Base-by-base conservation (phyloP, 2,113 vertebrate genomes). In the Neolamprologus brichardi region DNA sequence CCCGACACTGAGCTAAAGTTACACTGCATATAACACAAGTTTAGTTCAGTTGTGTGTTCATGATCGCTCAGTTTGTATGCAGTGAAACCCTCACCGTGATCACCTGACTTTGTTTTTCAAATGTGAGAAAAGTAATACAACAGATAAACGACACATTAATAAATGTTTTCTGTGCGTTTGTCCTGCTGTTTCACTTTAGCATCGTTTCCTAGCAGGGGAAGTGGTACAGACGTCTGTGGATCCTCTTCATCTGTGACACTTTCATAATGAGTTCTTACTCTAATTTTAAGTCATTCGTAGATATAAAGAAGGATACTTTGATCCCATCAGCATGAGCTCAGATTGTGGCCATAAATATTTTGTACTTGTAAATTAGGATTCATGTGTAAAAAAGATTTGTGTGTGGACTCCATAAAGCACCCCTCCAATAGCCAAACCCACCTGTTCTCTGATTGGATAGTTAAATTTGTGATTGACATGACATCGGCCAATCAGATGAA, bases 1-100 rank as follows among this genome's bases (percentile, higher is more conserved):
- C 56, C 54, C 1, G 8, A 32, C 28, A 32, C 28, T 4, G 56
- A 1, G 25, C 56, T 60, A 18, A 32, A 0, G 56, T 0, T 0
- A 10, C 56, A 2, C 56, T 60, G 56, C 56, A 60, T 30, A 17
- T 17, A 4, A 60, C 14, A 18, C 3, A 6, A 0, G 25, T 60
- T 9, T 60, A 30, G 25, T 32, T 60, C 15, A 32, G 3, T 0
- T 60, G 56, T 60, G 56, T 60, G 56, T 30, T 60, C 56, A 10
- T 17, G 56, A 60, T 30, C 28, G 4, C 28, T 30, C 7, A 3
- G 56, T 60, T 4, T 60, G 28, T 25, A 25, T 14, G 2, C 56
- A 60, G 56, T 17, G 56, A 58, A 17, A 58, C 25, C 4, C 56
- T 58, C 1, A 58, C 56, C 1, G 13, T 58, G 54, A 3, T 15